phyloP scores from a whole-genome alignment of 1,140 invertebrate genomes.

The Sarcophaga bullata region DNA sequence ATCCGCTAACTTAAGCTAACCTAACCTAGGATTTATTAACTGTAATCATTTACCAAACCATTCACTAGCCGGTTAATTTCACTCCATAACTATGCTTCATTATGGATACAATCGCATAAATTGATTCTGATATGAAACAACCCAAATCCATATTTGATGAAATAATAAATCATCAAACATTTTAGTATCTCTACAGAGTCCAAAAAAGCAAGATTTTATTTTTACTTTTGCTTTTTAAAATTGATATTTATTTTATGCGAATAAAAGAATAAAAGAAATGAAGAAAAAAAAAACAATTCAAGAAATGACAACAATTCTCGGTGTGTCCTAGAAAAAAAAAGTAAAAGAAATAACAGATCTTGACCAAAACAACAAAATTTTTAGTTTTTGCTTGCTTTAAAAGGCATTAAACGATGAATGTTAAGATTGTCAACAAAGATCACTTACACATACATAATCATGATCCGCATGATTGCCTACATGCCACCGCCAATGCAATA shows the following conservation, averaged over 20 bases:
- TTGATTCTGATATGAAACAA: too few relatives aligned
- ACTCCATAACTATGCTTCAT: too few relatives aligned
- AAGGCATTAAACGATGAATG: constrained; percentile 12
- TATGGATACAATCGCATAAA: too few relatives aligned
- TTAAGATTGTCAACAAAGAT: constrained; percentile 31
- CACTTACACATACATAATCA: constrained; percentile 14
- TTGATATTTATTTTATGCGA: background rate
- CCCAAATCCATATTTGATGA: background rate
- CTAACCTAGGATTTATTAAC: too few relatives aligned
- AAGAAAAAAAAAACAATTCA: too few relatives aligned
- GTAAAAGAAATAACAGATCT: constrained; percentile 28
- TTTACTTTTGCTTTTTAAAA: constrained; percentile 14
- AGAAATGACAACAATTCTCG: too few relatives aligned
- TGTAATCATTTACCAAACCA: too few relatives aligned
- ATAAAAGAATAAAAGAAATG: background rate
- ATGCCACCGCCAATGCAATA: constrained; percentile 17
- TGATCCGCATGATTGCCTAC: constrained; percentile 32
- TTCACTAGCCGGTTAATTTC: too few relatives aligned
- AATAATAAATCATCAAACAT: background rate
- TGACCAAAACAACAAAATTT: constrained; percentile 21
- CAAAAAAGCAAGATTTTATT: background rate
- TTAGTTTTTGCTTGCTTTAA: background rate
- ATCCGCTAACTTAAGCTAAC: too few relatives aligned
- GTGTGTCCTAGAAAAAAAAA: too few relatives aligned
- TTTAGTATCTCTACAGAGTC: background rate